Evolutionary conservation across 2,888 invertebrate species (phyloP), one percentile per base, ranked within the genome.

Genomic region (Clivina fossor): DNA sequence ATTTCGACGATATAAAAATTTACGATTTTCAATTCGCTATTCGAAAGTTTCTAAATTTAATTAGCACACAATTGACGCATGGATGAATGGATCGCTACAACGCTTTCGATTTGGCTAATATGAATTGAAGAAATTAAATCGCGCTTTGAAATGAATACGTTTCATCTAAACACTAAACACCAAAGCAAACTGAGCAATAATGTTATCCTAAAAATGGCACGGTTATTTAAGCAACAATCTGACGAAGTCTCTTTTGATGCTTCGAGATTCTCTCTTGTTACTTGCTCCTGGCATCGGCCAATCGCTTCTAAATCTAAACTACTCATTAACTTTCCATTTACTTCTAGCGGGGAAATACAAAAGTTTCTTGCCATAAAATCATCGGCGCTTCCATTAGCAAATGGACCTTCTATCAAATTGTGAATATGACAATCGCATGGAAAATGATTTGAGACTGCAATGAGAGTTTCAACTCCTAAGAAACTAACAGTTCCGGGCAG

Each of bases 361-460:
- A 80, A 88, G 73, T 93, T 93, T 65, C 84, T 84, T 55, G 82
- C 80, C 58, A 84, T 77, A 67, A 90, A 89, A 57, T 85, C 84
- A 37, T 79, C 76, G 62, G 78, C 72, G 58, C 83, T 81, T 19
- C 82, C 81, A 67, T 87, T 81, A 16, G 86, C 86, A 60, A 91
- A 75, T 28, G 90, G 86, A 59, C 88, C 88, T 53, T 84, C 83
- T 49, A 90, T 76, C 24, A 92, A 80, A 55, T 87, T 84, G 66
- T 88, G 87, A 43, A 87, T 80, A 64, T 89, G 90, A 68, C 92
- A 93, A 73, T 91, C 90, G 71, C 92, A 93, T 2, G 91, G 91
- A 69, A 92, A 85, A 68, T 90, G 90, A 72, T 93, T 93, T 43
- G 84, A 83, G 55, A 83, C 77, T 65, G 90, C 84, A 66, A 84